These are phyloP conservation scores for Rotaria magnacalcarata DNA, from an alignment of 2,888 invertebrate genomes.

Conservation along the genomic window DNA sequence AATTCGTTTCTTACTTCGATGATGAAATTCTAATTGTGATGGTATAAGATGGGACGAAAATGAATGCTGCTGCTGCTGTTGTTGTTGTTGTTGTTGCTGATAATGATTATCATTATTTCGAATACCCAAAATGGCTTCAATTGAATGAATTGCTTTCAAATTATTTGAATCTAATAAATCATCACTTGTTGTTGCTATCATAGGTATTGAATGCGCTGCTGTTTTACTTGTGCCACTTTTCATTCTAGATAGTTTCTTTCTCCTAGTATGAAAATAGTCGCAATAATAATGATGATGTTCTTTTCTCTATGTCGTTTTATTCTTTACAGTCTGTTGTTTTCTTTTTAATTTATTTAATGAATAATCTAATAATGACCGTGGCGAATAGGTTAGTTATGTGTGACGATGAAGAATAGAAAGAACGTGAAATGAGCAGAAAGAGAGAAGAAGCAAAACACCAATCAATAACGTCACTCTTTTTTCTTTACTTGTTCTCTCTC, in stretches of 20 bases:
- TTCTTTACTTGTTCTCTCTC: neutral
- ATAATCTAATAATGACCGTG: constrained; percentile 17
- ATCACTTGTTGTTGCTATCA: neutral
- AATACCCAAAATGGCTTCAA: constrained; percentile 15
- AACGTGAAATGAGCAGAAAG: neutral
- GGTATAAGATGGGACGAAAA: neutral
- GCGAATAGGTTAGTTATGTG: neutral
- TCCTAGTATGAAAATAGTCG: no score
- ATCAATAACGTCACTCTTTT: constrained; percentile 7
- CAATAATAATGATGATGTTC: no score
- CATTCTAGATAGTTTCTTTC: neutral
- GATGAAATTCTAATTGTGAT: neutral
- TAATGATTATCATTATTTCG: neutral
- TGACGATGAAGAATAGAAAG: neutral
- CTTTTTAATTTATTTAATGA: constrained; percentile 22
- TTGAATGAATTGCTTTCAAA: neutral
- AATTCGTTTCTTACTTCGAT: neutral
- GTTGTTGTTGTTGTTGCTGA: neutral
- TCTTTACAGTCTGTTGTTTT: neutral
- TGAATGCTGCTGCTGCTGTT: neutral
- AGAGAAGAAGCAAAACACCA: neutral
- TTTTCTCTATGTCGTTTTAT: neutral
- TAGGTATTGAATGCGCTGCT: neutral
- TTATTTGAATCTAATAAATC: constrained; percentile 25
- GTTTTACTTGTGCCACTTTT: neutral